Evolutionary conservation across 2,888 invertebrate species (phyloP).

Genomic region (Tuta absoluta): DNA sequence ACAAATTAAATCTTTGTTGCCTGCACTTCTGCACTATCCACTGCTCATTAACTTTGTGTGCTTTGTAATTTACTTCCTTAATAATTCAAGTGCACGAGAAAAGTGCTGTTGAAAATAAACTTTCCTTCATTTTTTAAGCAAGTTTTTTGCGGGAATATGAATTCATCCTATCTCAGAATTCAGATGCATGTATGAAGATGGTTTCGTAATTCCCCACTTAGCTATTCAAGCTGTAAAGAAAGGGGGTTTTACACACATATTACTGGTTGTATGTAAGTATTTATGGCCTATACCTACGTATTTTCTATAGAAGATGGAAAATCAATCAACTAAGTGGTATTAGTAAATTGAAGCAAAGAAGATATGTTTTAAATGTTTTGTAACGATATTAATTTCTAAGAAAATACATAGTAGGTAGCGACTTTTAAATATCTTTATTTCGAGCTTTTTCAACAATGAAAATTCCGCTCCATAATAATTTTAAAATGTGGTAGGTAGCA

Average conservation of each 20-base stretch:
- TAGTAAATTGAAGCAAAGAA: too few species aligned
- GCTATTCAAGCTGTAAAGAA: not conserved
- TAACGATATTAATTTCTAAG: too few species aligned
- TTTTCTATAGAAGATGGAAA: too few species aligned
- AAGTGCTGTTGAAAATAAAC: slow-evolving; percentile 24
- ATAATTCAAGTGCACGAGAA: slow-evolving; percentile 20
- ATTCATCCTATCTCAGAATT: not conserved
- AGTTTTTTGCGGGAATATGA: not conserved
- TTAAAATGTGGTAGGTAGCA: too few species aligned
- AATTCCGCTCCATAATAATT: too few species aligned
- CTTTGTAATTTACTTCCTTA: slow-evolving; percentile 30
- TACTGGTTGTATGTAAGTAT: too few species aligned
- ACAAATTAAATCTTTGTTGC: slow-evolving; percentile 47
- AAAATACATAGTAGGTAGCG: too few species aligned
- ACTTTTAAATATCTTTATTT: too few species aligned
- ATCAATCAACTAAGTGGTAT: too few species aligned
- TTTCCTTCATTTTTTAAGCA: not conserved
- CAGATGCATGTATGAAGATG: not conserved
- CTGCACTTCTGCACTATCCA: slow-evolving; percentile 38
- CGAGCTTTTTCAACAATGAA: too few species aligned
- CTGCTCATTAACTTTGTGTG: slow-evolving; percentile 41
- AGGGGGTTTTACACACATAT: not conserved
- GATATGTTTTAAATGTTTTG: too few species aligned
- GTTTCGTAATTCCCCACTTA: not conserved
- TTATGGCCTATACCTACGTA: too few species aligned